Evolutionary conservation across 2,888 invertebrate genomes (phyloP).

Genomic region (Clostera curtula): DNA sequence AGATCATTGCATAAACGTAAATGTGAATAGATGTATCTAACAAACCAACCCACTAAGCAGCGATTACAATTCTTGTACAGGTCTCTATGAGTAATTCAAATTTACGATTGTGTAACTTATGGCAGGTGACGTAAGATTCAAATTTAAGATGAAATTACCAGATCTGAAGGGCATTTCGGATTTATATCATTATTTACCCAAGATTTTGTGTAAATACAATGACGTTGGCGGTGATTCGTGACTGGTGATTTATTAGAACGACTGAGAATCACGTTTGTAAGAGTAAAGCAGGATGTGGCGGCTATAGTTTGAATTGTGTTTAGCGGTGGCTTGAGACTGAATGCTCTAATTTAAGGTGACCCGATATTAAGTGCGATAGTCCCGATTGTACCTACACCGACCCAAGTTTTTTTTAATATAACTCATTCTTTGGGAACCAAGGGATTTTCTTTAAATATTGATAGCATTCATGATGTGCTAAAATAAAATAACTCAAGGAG

Average conservation of each 20-base stretch:
- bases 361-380: no score
- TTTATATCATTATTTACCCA: conserved; percentile 20
- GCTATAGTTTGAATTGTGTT: conserved; percentile 11
- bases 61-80: no score
- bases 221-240: conserved; percentile 26
- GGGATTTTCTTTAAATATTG: no score
- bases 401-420: no score
- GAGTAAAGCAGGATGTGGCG: conserved; percentile 8
- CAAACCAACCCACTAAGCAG: no score
- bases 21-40: no score
- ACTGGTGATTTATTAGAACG: conserved; percentile 17
- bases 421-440: no score
- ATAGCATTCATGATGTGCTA: no score
- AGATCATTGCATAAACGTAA: no score
- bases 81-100: no score
- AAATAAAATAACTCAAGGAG: no score
- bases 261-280: conserved; percentile 11
- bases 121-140: conserved; percentile 9
- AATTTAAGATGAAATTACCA: conserved; percentile 10
- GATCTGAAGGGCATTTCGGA: conserved; percentile 19
- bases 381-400: no score
- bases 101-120: conserved; percentile 8
- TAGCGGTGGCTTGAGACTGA: conserved; percentile 10
- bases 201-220: conserved; percentile 20
- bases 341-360: background rate